phyloP scores from a whole-genome alignment of 2,113 vertebrate species.

The Anarrhichthys ocellatus region DNA sequence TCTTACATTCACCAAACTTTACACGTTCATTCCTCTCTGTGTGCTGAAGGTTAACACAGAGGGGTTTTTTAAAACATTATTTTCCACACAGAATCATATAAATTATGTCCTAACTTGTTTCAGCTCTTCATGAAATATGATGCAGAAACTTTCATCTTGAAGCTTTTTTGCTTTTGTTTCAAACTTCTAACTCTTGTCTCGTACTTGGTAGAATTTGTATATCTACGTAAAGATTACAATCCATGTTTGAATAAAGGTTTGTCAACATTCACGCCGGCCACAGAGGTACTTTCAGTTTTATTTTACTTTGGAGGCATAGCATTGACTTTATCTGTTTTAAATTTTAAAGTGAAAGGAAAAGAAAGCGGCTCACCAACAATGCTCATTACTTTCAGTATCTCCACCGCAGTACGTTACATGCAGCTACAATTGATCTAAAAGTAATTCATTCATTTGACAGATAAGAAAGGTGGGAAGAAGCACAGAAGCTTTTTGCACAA shows the following conservation, averaged over 20 bases:
- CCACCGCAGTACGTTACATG: neutral
- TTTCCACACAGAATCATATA: neutral
- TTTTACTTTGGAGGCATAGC: neutral
- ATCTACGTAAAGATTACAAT: neutral
- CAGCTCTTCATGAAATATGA: too few relatives aligned
- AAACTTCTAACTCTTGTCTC: neutral
- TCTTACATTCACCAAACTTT: too few relatives aligned
- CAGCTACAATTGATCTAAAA: neutral
- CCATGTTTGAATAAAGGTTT: neutral
- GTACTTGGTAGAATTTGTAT: too few relatives aligned
- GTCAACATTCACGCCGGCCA: neutral
- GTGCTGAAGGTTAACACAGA: too few relatives aligned
- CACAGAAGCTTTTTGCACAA: too few relatives aligned
- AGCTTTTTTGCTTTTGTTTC: neutral
- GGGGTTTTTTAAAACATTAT: neutral
- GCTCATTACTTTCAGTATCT: neutral
- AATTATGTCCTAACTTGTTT: neutral
- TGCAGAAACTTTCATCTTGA: neutral
- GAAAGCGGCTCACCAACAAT: too few relatives aligned
- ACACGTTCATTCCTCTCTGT: too few relatives aligned
- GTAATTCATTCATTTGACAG: neutral
- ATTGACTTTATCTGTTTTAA: too few relatives aligned
- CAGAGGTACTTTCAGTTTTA: neutral
- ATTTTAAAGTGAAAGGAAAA: neutral
- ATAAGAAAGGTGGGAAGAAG: neutral